Evolutionary conservation across 1,140 invertebrate species (phyloP), one percentile per base, ranked within the genome.

Genomic region (Ectropis grisescens): DNA sequence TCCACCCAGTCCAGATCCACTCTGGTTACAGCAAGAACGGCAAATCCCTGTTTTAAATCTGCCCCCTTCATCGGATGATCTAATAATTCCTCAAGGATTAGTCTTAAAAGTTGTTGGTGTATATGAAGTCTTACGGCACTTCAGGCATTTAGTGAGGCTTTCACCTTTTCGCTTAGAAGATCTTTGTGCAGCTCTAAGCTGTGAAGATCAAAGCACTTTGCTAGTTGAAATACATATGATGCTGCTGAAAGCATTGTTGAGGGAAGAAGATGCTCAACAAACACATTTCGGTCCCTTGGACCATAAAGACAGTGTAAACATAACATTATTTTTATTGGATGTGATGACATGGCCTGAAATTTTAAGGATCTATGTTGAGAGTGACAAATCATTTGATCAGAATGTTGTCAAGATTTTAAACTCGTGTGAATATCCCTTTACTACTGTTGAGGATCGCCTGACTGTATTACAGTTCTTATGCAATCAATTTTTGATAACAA

Each of bases 121-220:
- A 37, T 98, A 98, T 83, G 97, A 99, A 87, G 93, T 98, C 10
- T 76, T 98, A 15, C 85, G 96, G 48, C 92, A 96, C 65, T 98
- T 98, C 75, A 86, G 93, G 48, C 92, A 91, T 53, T 86, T 96
- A 44, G 89, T 98, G 4, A 86, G 96, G 34, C 82, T 99, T 2
- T 96, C 96, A 9, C 95, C 95, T 28, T 98, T 98, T 81, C 88
- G 94, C 42, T 91, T 98, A 72, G 97, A 98, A 85, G 96, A 98
- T 76, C 94, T 98, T 67, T 96, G 95, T 85, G 93, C 94, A 5
- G 93, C 94, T 16, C 60, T 98, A n/a, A 85, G 91, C 33, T 92
- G 90, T 60, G 93, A 98, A 57, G 96, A 98, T 75, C 94, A 97
- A 71, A 95, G 91, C 50, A 90, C 89, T 65, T 76, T 99, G 16